Conservation (phyloP, 2,113 vertebrate genomes). For the Caracal caracal region DNA sequence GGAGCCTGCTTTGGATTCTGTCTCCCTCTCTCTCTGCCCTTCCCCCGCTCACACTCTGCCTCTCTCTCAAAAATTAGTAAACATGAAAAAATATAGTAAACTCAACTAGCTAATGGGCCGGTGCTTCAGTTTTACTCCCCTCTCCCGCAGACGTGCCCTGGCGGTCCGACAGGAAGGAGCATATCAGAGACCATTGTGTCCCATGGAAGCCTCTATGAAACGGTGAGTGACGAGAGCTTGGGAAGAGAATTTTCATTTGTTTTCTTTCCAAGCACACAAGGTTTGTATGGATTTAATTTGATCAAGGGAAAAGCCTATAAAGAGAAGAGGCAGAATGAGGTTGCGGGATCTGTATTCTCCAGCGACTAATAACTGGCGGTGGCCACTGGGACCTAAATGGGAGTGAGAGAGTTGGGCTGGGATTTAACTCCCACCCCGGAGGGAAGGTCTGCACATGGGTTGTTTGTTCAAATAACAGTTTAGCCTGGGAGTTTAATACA, state of each 20-base stretch:
- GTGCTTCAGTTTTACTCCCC: neutral
- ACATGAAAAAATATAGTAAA: no score
- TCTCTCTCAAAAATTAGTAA: no score
- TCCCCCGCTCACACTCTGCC: no score
- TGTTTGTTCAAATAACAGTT: conserved; percentile 79
- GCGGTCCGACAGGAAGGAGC: neutral
- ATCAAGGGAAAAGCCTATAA: conserved; percentile 76
- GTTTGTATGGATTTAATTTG: conserved; percentile 75
- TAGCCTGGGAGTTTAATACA: conserved; percentile 67
- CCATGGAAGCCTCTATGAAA: neutral
- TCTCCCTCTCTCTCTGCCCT: no score
- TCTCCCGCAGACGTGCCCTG: neutral
- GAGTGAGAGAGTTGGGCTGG: conserved; percentile 28
- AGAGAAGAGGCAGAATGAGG: conserved; percentile 56
- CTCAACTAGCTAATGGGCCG: neutral
- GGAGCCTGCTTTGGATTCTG: no score
- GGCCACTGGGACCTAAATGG: conserved; percentile 3
- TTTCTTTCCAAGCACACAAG: conserved; percentile 68
- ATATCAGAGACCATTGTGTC: neutral
- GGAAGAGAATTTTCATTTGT: conserved; percentile 67
- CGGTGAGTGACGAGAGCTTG: conserved; percentile 62
- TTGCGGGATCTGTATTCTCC: conserved; percentile 70
- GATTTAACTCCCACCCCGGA: conserved; percentile 53
- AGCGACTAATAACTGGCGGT: conserved; percentile 60
- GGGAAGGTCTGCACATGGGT: conserved; percentile 50